Percentiles rank a stretch among this genome's conserved stretches.
Evolutionary conservation across 2,113 vertebrate species (phyloP).

Genomic region (Leptosomus discolor): DNA sequence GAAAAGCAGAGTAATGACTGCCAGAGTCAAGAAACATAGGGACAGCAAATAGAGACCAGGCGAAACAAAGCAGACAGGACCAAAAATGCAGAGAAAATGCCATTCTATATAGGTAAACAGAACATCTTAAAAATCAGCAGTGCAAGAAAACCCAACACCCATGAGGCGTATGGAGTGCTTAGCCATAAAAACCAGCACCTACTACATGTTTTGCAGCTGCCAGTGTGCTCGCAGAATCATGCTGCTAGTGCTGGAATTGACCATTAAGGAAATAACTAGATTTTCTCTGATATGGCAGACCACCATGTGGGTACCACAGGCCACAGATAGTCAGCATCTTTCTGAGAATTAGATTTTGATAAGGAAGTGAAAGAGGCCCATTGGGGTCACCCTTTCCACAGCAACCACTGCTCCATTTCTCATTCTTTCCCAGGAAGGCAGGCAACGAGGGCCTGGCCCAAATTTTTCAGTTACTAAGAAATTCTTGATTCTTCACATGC

Average conservation of each 20-base stretch:
- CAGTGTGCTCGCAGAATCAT: neutral
- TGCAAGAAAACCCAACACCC: neutral
- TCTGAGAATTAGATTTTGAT: neutral
- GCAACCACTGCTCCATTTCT: neutral
- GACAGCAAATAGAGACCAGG: neutral
- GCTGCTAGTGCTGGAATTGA: neutral
- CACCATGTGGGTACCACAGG: neutral
- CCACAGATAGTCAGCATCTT: neutral
- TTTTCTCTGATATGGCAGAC: neutral
- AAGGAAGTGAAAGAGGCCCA: neutral
- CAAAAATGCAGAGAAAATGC: neutral
- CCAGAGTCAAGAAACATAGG: neutral
- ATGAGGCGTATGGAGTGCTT: neutral
- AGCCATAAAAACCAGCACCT: neutral
- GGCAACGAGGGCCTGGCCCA: neutral
- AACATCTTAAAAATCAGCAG: neutral
- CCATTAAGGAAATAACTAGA: neutral
- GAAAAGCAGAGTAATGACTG: neutral
- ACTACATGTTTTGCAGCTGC: neutral
- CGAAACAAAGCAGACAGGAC: neutral
- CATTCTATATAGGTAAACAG: neutral
- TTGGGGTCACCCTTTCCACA: neutral
- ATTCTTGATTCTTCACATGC: neutral
- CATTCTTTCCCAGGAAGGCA: neutral
- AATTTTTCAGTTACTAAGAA: neutral